Base-by-base conservation (phyloP, 2,888 invertebrate genomes). In the Tineola bisselliella region DNA sequence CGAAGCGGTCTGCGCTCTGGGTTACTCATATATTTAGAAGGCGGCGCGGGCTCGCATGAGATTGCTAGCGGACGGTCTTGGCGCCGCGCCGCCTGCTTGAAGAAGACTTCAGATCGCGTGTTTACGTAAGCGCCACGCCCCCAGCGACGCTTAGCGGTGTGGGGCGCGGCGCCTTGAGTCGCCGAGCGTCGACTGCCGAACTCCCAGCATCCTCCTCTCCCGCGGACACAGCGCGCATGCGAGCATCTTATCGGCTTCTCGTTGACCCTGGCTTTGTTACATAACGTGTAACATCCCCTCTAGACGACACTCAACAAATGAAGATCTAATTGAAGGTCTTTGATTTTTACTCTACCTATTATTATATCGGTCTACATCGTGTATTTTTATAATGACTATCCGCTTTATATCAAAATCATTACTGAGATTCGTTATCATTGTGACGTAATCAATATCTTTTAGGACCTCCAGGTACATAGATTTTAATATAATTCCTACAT, bases 111-210 rank as follows among this genome's bases (percentile, higher is more conserved):
- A 70, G 65, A 72, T 71, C 82, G 82, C 84, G 81, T 87, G 86
- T 87, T 86, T 84, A 86, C 83, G 84, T 87, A 86, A 86, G 84
- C 87, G 87, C 86, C 87, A 87, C 87, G 86, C 87, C 87, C 87
- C 86, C 84, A 81, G 86, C 84, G 86, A 82, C 84, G 80, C 84
- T 81, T 86, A 84, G 86, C 84, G 84, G 83, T 84, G 83, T 84
- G 73, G 71, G 81, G 81, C 74, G 73, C 72, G 80, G 48, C 59
- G 43, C 62, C 81, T 77, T 79, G 79, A 79, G 79, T 76, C 82
- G 84, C 84, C 80, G 81, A 82, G 81, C 82, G 82, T 79, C 79
- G 82, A 86, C 87, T 86, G 79, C 74, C 83, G 83, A 80, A 74
- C 76, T 77, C 60, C 52, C 59, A 15, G 62, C 63, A 30, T 15